Conservation (phyloP, 1,140 invertebrate species). For the Sitophilus oryzae region DNA sequence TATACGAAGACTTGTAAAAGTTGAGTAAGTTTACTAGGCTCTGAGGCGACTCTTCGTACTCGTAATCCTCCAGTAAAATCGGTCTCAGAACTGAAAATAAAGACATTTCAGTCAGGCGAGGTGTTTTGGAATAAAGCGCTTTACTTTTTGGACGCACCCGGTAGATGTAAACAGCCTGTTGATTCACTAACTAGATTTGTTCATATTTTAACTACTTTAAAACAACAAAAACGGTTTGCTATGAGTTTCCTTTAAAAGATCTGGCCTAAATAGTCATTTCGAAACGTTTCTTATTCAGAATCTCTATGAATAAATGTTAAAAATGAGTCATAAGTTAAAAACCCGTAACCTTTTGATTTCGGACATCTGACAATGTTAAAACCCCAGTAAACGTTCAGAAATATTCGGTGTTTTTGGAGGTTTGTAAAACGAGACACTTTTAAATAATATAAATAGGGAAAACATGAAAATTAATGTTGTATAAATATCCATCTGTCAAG, state of each 20-base stretch:
- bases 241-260: too few relatives aligned
- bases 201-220: too few relatives aligned
- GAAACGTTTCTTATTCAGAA: background rate
- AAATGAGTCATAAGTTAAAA: constrained; percentile 5
- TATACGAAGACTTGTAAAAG: constrained; percentile 15
- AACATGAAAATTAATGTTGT: constrained; percentile 12
- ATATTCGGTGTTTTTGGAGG: background rate
- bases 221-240: too few relatives aligned
- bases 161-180: constrained; percentile 30
- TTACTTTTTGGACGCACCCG: constrained; percentile 8
- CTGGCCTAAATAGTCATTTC: background rate
- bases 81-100: constrained; percentile 37
- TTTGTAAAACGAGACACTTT: background rate
- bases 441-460: background rate
- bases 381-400: constrained; percentile 7
- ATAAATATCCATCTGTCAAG: constrained; percentile 28
- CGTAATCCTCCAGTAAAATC: constrained; percentile 34
- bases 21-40: constrained; percentile 27
- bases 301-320: constrained; percentile 9
- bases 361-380: background rate
- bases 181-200: constrained; percentile 22
- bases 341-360: constrained; percentile 7
- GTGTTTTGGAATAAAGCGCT: background rate
- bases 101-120: constrained; percentile 8
- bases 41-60: constrained; percentile 25